Evolutionary conservation across 2,888 invertebrate species (phyloP).

Genomic region (Tromatobia lineatoria): DNA sequence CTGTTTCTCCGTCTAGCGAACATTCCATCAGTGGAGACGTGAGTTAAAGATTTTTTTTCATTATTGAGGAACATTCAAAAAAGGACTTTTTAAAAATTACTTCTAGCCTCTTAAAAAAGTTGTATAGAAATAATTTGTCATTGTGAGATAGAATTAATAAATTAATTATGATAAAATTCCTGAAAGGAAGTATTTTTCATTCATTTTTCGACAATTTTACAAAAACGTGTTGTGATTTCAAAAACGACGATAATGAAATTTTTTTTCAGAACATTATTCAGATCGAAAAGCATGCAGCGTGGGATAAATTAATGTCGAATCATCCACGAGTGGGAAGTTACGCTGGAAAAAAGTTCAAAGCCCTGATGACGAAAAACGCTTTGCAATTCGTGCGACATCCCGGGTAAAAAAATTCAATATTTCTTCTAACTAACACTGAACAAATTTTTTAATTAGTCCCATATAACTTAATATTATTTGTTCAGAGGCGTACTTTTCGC

Average conservation of each 20-base stretch:
- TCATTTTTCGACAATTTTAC: too few species aligned
- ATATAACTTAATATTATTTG: neutral
- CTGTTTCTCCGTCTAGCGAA: constrained; percentile 49
- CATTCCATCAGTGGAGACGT: constrained; percentile 44
- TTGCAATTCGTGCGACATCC: constrained; percentile 91
- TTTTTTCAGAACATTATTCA: constrained; percentile 71
- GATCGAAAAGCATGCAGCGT: constrained; percentile 68
- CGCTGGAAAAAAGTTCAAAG: constrained; percentile 85
- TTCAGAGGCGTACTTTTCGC: constrained; percentile 93
- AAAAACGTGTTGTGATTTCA: too few species aligned
- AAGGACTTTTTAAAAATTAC: too few species aligned
- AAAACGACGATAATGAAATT: too few species aligned
- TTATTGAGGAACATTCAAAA: neutral
- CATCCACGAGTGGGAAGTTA: neutral
- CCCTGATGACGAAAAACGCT: constrained; percentile 90
- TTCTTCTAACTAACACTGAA: neutral
- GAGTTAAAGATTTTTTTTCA: constrained; percentile 1
- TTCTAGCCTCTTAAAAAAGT: too few species aligned
- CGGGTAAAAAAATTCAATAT: constrained; percentile 86
- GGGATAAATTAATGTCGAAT: constrained; percentile 32
- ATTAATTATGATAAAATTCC: too few species aligned
- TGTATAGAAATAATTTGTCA: too few species aligned
- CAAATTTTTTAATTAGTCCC: neutral
- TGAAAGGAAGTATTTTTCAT: too few species aligned
- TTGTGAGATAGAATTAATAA: too few species aligned